Evolutionary conservation across 2,888 invertebrate genomes (phyloP).

Genomic region (Philonicus albiceps): DNA sequence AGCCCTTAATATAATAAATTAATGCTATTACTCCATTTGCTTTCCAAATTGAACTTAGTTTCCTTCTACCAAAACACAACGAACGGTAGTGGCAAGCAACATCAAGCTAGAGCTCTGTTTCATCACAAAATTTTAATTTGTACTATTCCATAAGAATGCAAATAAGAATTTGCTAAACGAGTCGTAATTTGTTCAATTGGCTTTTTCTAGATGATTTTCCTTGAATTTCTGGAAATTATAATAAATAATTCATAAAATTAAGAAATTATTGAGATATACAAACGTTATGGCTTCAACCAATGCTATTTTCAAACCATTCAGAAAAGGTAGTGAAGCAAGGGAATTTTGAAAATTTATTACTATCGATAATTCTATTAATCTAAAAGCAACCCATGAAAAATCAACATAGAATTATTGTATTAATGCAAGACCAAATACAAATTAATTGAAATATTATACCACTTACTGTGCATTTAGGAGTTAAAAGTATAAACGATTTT

Average conservation of each 20-base stretch:
- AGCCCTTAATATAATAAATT: not conserved
- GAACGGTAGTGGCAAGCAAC: not conserved
- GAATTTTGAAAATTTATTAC: no score
- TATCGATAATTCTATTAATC: no score
- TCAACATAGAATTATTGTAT: no score
- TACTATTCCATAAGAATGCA: not conserved
- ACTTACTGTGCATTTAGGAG: no score
- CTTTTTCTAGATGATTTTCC: not conserved
- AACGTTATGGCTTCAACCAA: no score
- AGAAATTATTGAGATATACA: no score
- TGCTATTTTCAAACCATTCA: no score
- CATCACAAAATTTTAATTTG: not conserved
- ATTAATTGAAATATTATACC: no score
- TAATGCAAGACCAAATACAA: no score
- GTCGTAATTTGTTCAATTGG: not conserved
- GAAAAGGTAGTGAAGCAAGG: no score
- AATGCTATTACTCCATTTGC: not conserved
- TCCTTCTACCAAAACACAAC: not conserved
- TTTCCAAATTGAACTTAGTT: not conserved
- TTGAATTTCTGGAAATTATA: not conserved
- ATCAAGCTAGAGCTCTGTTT: not conserved
- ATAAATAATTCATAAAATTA: not conserved
- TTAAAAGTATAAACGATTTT: no score
- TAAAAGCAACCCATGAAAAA: no score
- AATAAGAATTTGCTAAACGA: not conserved